Base-by-base conservation (phyloP, 2,113 vertebrate species). In the Pelecanus crispus region DNA sequence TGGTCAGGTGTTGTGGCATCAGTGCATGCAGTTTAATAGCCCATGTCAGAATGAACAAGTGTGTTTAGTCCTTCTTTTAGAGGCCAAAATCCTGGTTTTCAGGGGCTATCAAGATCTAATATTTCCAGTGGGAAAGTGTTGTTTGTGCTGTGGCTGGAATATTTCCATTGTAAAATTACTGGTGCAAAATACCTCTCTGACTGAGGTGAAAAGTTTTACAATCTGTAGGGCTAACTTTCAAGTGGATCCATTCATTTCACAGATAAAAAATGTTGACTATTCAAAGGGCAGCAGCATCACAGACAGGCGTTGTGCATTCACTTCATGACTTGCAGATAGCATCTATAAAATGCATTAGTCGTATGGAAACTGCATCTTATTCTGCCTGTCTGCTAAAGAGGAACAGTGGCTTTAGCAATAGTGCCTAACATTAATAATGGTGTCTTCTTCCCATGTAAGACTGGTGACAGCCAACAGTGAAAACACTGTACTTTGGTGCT, bases 1-100 rank as follows among this genome's bases (percentile, higher is more conserved):
- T 15, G 20, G 17, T 58, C 80, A 62, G 31, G 29, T 2, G 0
- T 19, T n/a, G 40, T 3, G 2, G 17, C 14, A 2, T 42, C 31
- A 42, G 22, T 26, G 38, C 25, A n/a, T 2, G 5, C 31, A n/a
- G 18, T 53, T 78, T 58, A 70, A 34, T 17, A 92, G 62, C 26
- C 16, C 8, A 9, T 70, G 29, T 62, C 13, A 63, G 47, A 90
- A 86, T 17, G 12, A 66, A 53, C 9, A 5, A n/a, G 14, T 7
- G 2, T 40, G 52, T 22, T 63, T 34, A 28, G 28, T 16, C 45
- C 16, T 55, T 73, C 45, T 61, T 83, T 72, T 25, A 72, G 66
- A 67, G 16, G 17, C 6, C 22, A 24, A 72, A 53, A 36, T 19
- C 36, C 38, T 28, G 10, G 2, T 50, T 91, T 86, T 59, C 9